Evolutionary conservation across 2,888 invertebrate species (phyloP), one percentile per base, ranked within the genome.

Genomic region (Drosophila emarginata): DNA sequence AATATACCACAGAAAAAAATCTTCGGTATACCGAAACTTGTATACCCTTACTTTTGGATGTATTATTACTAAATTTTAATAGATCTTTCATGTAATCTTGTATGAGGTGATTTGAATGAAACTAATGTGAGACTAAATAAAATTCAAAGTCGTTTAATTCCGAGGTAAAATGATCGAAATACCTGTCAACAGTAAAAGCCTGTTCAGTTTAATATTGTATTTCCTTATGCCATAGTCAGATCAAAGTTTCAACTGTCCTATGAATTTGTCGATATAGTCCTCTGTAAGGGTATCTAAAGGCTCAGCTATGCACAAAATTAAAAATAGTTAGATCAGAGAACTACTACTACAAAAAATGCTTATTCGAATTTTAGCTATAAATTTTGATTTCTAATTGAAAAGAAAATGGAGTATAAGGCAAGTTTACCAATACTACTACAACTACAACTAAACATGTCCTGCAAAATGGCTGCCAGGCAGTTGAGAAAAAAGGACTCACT

Each of bases 21-120:
- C 50, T 54, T 67, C 60, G 54, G 64, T 64, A 59, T 57, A 54
- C 60, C 68, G 58, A 53, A 68, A 61, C 53, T 51, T 68, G 11
- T 21, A 28, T 32, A 53, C 32, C 40, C 40, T 45, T 45, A 2
- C 11, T 18, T 11, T 4, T 45, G 18, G 18, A 32, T 32, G 11
- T 9, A 5, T 1, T 26, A 26, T 40, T 15, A 7, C 9, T 2
- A 9, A 23, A 23, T 23, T 23, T 23, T 23, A 23, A n/a, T n/a
- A n/a, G n/a, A n/a, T n/a, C n/a, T n/a, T n/a, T n/a, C n/a, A n/a
- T n/a, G n/a, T n/a, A n/a, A n/a, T n/a, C n/a, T n/a, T n/a, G n/a
- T n/a, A n/a, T n/a, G n/a, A n/a, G n/a, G n/a, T n/a, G n/a, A n/a
- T n/a, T n/a, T n/a, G n/a, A n/a, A n/a, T n/a, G n/a, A n/a, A n/a